Base-by-base conservation (phyloP, 2,797 vertebrate species). In the Propithecus perrieri region DNA sequence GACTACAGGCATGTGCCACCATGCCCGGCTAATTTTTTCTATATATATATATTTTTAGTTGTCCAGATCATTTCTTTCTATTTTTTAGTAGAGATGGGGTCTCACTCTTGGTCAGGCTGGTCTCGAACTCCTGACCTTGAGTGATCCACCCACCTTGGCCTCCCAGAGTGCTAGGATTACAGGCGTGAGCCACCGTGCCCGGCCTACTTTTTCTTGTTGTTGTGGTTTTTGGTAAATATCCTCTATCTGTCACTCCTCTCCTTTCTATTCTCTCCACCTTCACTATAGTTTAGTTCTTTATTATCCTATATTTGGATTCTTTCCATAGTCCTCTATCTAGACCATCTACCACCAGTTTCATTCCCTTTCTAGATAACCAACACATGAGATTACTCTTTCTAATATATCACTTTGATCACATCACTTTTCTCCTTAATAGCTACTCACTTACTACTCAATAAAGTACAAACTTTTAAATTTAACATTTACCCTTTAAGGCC, bases 381-480 rank as follows among this genome's bases (percentile, higher is more conserved):
- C 1, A 88, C 5, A 80, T 35, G 55, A 13, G 24, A 81, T 41
- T 38, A 89, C 20, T 91, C 43, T 59, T 96, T 88, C 79, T 83
- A 88, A 84, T 84, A 76, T 17, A 55, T 28, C 28, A 75, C 22
- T 85, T 59, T 85, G 75, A 30, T 55, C 22, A 81, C 83, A 20
- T 41, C 33, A 50, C 9, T 38, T 46, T 80, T 85, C 18, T 93
- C 24, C 53, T 53, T 86, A 65, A 72, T 72, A 48, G 35, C 17
- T 87, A 46, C 53, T 55, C 75, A 95, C 17, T 43, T 30, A 69
- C 24, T 50, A 55, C 13, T 63, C 9, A 67, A 53, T 53, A 91
- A 79, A 81, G 28, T 55, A 85, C 12, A 76, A 92, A 84, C 43
- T 18, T 87, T 55, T 83, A 74, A 26, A 96, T 93, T 57, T 85